phyloP scores from a whole-genome alignment of 2,797 vertebrate genomes.

The Ciconia nigra region DNA sequence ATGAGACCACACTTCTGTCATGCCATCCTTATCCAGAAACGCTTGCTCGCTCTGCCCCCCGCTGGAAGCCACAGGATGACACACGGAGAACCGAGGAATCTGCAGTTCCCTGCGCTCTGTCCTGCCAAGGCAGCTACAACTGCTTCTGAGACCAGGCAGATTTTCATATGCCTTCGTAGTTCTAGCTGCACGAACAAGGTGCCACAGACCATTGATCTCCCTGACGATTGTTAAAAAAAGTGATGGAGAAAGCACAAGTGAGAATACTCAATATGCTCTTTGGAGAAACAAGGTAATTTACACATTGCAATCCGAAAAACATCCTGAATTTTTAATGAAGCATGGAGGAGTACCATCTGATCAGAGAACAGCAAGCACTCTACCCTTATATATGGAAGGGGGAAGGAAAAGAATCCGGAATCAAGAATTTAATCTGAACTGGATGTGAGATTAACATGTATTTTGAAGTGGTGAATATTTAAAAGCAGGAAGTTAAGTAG shows the following conservation, averaged over 20 bases:
- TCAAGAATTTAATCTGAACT: neutral
- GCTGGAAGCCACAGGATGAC: neutral
- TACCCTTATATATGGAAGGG: neutral
- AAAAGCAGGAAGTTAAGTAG: neutral
- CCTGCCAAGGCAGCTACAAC: neutral
- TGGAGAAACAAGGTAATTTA: neutral
- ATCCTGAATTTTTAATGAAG: neutral
- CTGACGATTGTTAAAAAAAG: neutral
- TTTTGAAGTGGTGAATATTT: neutral
- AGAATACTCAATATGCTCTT: neutral
- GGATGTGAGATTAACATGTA: neutral
- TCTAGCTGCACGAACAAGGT: accelerated
- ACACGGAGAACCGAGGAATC: neutral
- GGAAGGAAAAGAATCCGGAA: neutral
- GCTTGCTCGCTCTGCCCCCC: neutral
- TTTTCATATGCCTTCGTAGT: neutral
- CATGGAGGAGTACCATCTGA: neutral
- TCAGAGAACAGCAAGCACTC: neutral
- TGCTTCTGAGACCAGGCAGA: neutral
- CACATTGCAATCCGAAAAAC: neutral
- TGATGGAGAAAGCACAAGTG: neutral
- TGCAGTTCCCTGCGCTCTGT: neutral
- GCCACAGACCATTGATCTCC: neutral
- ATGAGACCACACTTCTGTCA: neutral
- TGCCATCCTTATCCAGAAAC: neutral